phyloP scores from a whole-genome alignment of 2,888 invertebrate genomes.

The Atrina japonica region DNA sequence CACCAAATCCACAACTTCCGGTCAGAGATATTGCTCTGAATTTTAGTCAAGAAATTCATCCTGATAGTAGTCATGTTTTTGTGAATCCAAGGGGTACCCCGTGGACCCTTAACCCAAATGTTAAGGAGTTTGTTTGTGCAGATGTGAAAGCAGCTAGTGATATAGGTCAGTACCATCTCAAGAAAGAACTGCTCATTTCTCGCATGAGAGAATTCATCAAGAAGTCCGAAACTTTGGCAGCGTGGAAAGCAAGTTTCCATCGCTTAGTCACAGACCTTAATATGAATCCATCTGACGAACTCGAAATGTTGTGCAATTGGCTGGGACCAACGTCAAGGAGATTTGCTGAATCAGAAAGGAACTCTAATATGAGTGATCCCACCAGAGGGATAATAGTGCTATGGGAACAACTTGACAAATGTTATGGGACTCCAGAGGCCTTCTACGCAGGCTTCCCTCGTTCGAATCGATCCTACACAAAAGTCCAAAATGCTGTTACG shows the following conservation, averaged over 20 bases:
- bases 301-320: constrained; percentile 16
- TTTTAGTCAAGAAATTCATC: constrained; percentile 1
- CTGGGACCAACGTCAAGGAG: background rate
- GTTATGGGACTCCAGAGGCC: constrained; percentile 4
- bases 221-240: constrained; percentile 16
- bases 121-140: constrained; percentile 1
- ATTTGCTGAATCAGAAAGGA: background rate
- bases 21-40: background rate
- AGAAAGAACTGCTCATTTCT: constrained; percentile 16
- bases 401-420: constrained; percentile 10
- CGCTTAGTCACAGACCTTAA: constrained; percentile 13
- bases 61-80: background rate
- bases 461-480: constrained; percentile 1
- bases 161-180: constrained; percentile 8
- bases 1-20: constrained; percentile 2
- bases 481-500: background rate
- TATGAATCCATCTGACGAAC: constrained; percentile 11
- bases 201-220: constrained; percentile 13
- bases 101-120: background rate
- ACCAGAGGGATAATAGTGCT: background rate
- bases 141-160: constrained; percentile 7
- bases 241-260: constrained; percentile 23
- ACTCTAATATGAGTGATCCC: constrained; percentile 1
- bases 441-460: constrained; percentile 1
- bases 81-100: background rate